A percentile compares a stretch with the other conserved stretches of the same genome.
phyloP scores from a whole-genome alignment of 2,113 vertebrate genomes.

The Scomber colias region DNA sequence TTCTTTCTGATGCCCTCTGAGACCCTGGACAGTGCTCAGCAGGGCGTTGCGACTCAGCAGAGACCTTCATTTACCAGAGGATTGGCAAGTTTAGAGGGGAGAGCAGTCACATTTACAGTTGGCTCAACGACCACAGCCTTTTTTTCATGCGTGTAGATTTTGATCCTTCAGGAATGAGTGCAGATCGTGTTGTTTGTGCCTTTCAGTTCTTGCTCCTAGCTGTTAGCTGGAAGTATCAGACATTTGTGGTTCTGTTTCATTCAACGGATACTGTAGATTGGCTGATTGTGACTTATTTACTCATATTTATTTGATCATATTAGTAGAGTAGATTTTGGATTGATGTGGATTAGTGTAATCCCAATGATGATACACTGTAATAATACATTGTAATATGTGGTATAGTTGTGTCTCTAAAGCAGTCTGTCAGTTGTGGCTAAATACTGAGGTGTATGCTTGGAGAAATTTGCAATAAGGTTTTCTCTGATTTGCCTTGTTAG shows the following conservation, averaged over 20 bases:
- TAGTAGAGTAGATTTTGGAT: slow-evolving; percentile 29
- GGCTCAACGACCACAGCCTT: slow-evolving; percentile 21
- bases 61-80: slow-evolving; percentile 65
- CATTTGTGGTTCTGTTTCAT: neutral
- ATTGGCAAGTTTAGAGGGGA: slow-evolving; percentile 58
- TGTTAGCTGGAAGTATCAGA: neutral
- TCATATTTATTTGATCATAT: slow-evolving; percentile 52
- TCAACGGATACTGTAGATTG: neutral
- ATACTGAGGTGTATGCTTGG: slow-evolving; percentile 20
- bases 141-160: slow-evolving; percentile 27
- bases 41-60: slow-evolving; percentile 44
- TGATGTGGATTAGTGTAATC: slow-evolving; percentile 51
- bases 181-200: slow-evolving; percentile 3
- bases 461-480: slow-evolving; percentile 61
- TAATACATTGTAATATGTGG: slow-evolving; percentile 4
- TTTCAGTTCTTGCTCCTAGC: slow-evolving; percentile 8
- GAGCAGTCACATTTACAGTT: slow-evolving; percentile 48
- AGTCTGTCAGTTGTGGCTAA: slow-evolving; percentile 22
- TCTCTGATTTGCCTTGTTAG: slow-evolving; percentile 74
- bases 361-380: slow-evolving; percentile 21
- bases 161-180: slow-evolving; percentile 55
- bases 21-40: slow-evolving; percentile 57
- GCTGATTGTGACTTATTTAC: slow-evolving; percentile 26
- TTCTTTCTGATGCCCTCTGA: slow-evolving; percentile 61
- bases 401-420: slow-evolving; percentile 19